Conservation (phyloP, 2,888 invertebrate genomes). For the Corbicula japonica region DNA sequence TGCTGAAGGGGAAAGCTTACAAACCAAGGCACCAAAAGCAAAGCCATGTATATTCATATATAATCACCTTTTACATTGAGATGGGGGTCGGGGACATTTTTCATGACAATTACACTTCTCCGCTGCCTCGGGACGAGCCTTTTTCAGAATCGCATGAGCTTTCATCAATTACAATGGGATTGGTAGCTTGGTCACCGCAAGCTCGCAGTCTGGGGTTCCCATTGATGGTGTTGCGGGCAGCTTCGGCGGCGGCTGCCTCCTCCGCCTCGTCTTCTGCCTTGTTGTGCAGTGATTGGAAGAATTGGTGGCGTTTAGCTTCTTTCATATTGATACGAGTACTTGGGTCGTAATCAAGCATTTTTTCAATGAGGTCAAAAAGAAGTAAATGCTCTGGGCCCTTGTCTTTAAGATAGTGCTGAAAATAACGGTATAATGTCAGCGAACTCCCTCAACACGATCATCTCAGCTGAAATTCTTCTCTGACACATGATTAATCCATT, state of each 20-base stretch:
- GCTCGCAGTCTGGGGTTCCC: slow-evolving; percentile 44
- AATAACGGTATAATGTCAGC: slow-evolving; percentile 69
- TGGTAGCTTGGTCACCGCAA: slow-evolving; percentile 46
- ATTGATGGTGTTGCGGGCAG: slow-evolving; percentile 30
- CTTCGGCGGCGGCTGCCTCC: slow-evolving; percentile 38
- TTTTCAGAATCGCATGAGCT: slow-evolving; percentile 65
- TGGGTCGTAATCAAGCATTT: slow-evolving; percentile 99
- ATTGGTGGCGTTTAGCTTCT: slow-evolving; percentile 96
- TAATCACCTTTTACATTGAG: slow-evolving; percentile 12
- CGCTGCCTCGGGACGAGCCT: slow-evolving; percentile 43
- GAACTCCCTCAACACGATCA: too few relatives aligned
- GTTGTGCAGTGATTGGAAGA: slow-evolving; percentile 89
- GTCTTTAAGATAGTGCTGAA: slow-evolving; percentile 94
- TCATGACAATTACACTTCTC: slow-evolving; percentile 24
- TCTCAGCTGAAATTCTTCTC: too few relatives aligned
- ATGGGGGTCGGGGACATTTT: neutral
- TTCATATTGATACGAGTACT: slow-evolving; percentile 94
- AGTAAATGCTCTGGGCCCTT: slow-evolving; percentile 96
- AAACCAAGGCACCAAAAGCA: slow-evolving; percentile 7
- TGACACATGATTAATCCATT: too few relatives aligned
- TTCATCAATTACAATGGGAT: slow-evolving; percentile 63
- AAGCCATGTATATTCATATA: slow-evolving; percentile 8
- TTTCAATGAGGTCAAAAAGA: slow-evolving; percentile 96
- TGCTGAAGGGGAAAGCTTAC: neutral
- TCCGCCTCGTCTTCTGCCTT: slow-evolving; percentile 63